These are phyloP conservation scores for Microcebus lehilahytsara DNA, from an alignment of 2,113 vertebrate species.

Conservation along the genomic window DNA sequence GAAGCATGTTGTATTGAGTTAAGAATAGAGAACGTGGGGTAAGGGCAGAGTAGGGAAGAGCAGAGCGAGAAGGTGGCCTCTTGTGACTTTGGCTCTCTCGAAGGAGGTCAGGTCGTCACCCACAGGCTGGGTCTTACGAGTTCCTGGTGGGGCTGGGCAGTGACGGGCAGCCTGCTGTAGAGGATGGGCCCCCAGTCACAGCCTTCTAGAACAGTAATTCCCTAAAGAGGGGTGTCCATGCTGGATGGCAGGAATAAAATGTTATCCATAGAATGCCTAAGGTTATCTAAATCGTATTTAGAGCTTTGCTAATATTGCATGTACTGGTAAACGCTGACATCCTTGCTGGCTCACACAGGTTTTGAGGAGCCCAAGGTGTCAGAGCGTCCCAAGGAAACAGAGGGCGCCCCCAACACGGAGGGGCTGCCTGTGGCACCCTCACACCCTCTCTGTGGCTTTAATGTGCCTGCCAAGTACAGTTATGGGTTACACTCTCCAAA, in stretches of 20 bases:
- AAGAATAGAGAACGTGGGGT: neutral
- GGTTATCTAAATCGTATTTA: neutral
- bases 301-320: neutral
- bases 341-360: neutral
- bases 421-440: neutral
- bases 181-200: neutral
- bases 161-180: neutral
- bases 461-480: neutral
- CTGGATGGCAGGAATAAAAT: neutral
- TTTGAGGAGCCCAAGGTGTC: neutral
- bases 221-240: neutral
- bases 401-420: neutral
- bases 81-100: neutral
- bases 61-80: neutral
- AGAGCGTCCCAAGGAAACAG: neutral
- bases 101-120: no score
- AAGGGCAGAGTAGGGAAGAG: neutral
- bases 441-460: neutral
- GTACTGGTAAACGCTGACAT: neutral
- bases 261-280: no score
- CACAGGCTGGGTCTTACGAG: neutral
- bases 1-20: neutral
- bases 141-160: neutral
- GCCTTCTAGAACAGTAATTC: neutral
- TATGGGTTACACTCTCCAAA: neutral